Evolutionary conservation across 2,797 vertebrate species (phyloP).

Genomic region (Onychomys arenicola): DNA sequence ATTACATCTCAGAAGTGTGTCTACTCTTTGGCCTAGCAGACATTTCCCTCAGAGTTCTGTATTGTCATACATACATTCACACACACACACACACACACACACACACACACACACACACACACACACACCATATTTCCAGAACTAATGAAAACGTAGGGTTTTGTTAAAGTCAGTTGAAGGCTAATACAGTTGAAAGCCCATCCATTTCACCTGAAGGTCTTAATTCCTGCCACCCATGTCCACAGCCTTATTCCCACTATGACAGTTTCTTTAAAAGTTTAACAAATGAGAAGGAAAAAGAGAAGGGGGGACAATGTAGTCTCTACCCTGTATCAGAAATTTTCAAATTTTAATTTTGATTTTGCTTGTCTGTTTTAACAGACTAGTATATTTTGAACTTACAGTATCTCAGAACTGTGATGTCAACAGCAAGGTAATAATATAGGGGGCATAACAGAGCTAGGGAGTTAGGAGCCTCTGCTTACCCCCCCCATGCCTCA

Average conservation of each 20-base stretch:
- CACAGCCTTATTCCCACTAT: not conserved
- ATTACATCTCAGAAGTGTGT: not conserved
- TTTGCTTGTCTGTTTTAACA: not conserved
- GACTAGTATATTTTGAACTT: not conserved
- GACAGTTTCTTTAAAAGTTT: not conserved
- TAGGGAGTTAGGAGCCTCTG: too few species aligned
- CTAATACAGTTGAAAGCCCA: not conserved
- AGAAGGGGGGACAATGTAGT: not conserved
- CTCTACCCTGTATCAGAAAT: not conserved
- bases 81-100: not conserved
- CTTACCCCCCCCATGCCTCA: rapidly evolving
- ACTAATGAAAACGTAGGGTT: not conserved
- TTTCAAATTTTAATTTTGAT: not conserved
- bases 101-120: not conserved
- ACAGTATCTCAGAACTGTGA: not conserved
- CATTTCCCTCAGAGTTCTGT: not conserved
- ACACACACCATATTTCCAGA: not conserved
- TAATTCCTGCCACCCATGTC: not conserved
- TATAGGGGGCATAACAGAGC: rapidly evolving
- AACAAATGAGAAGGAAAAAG: not conserved
- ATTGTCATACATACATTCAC: rapidly evolving
- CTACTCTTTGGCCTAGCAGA: not conserved
- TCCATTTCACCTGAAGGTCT: not conserved
- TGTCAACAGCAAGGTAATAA: not conserved
- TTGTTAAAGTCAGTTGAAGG: not conserved